A percentile compares a stretch with the other conserved stretches of the same genome.
phyloP scores from a whole-genome alignment of 1,140 invertebrate genomes.

The Brachionus plicatilis region DNA sequence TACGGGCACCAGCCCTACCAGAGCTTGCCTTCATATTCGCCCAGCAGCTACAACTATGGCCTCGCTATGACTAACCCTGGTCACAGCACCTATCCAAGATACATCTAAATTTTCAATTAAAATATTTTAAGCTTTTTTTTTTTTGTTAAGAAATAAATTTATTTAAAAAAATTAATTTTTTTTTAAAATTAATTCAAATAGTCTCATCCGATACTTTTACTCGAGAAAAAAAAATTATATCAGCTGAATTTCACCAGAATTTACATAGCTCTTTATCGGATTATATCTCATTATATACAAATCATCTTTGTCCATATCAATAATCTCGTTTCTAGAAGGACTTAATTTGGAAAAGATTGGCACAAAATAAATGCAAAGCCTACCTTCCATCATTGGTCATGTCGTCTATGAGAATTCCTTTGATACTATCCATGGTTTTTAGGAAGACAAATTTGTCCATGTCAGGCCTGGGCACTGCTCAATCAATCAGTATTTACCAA shows the following conservation, averaged over 20 bases:
- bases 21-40: too few species aligned
- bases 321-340: constrained; percentile 29
- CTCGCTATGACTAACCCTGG: too few species aligned
- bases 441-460: constrained; percentile 41
- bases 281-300: constrained; percentile 38
- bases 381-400: constrained; percentile 33
- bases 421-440: constrained; percentile 15
- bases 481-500: not conserved
- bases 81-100: too few species aligned
- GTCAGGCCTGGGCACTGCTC: not conserved
- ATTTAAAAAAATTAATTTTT: not conserved
- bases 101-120: too few species aligned
- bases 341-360: not conserved
- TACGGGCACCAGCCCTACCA: too few species aligned
- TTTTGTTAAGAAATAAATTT: not conserved
- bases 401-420: constrained; percentile 37
- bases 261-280: constrained; percentile 33
- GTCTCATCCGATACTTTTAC: not conserved
- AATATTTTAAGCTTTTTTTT: too few species aligned
- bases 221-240: not conserved
- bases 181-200: not conserved
- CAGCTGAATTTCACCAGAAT: constrained; percentile 20
- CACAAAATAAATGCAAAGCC: not conserved
- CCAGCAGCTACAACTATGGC: too few species aligned
- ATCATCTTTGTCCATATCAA: constrained; percentile 24